Percentiles rank a stretch among this genome's conserved stretches.
Conservation (phyloP, 2,113 vertebrate genomes). For the Pungitius pungitius region DNA sequence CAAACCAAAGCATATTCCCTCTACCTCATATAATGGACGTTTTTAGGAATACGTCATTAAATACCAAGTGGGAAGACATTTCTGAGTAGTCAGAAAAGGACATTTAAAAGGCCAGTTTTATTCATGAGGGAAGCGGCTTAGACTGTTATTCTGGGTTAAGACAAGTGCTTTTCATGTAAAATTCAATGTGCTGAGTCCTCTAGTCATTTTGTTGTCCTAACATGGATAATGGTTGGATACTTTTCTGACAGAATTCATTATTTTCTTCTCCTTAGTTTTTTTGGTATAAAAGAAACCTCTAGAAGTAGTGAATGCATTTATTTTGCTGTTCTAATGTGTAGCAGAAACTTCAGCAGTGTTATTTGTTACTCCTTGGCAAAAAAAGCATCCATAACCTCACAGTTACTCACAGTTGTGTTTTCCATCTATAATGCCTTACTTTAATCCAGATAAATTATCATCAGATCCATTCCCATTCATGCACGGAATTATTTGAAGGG, state of each 20-base stretch:
- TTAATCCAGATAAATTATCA: slow-evolving; percentile 9
- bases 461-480: slow-evolving; percentile 8
- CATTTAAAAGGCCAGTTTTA: slow-evolving; percentile 66
- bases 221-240: slow-evolving; percentile 25
- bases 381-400: background rate
- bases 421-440: slow-evolving; percentile 25
- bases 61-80: slow-evolving; percentile 47
- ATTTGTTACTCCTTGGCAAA: background rate
- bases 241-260: slow-evolving; percentile 12
- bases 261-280: background rate
- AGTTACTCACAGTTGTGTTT: slow-evolving; percentile 6
- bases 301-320: background rate
- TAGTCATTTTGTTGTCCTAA: slow-evolving; percentile 35
- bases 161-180: slow-evolving; percentile 43
- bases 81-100: slow-evolving; percentile 36
- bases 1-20: slow-evolving; percentile 35
- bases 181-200: slow-evolving; percentile 3
- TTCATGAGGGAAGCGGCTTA: slow-evolving; percentile 56
- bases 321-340: background rate
- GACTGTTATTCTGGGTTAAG: slow-evolving; percentile 47
- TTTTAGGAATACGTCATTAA: slow-evolving; percentile 66
- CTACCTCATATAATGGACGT: slow-evolving; percentile 37
- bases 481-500: slow-evolving; percentile 8
- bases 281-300: background rate
- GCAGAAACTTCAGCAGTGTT: background rate